Evolutionary conservation across 92 coral and sea anemone genomes (phyloP).

Genomic region (Porites evermanni): DNA sequence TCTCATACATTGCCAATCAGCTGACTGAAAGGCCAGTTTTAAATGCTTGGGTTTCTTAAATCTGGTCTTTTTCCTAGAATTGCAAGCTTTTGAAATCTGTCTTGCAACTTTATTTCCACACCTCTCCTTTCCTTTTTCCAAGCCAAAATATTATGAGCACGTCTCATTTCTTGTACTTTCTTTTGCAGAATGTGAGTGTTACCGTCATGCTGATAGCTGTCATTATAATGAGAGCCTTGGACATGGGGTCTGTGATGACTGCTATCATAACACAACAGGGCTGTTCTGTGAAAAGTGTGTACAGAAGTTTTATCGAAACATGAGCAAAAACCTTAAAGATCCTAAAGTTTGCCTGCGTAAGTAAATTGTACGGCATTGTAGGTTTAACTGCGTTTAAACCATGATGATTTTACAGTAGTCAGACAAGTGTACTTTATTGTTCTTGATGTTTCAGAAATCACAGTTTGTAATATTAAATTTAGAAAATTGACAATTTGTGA

Average conservation of each 20-base stretch:
- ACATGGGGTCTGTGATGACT: conserved; percentile 86
- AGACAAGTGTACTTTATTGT: too few species aligned
- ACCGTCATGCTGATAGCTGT: conserved; percentile 82
- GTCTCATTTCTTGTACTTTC: not conserved
- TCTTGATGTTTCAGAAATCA: too few species aligned
- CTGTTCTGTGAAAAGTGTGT: conserved; percentile 86
- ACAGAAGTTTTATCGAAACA: conserved; percentile 86
- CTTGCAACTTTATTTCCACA: not conserved
- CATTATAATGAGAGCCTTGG: conserved; percentile 68
- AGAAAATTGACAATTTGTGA: too few species aligned
- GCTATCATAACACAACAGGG: conserved; percentile 90
- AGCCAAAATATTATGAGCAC: not conserved
- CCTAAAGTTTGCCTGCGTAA: conserved; percentile 83
- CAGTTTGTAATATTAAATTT: too few species aligned
- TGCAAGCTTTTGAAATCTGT: too few species aligned
- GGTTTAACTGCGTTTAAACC: too few species aligned
- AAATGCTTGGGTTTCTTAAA: too few species aligned
- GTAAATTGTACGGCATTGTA: conserved; percentile 16
- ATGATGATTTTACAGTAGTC: too few species aligned
- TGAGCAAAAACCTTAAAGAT: conserved; percentile 64
- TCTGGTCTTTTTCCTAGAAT: too few species aligned
- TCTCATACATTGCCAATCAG: too few species aligned
- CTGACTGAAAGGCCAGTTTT: too few species aligned
- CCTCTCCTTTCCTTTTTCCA: not conserved
- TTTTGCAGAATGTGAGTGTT: conserved; percentile 82